These are phyloP conservation scores for Drosophila watanabei DNA, from an alignment of 1,140 invertebrate species.

Conservation along the genomic window DNA sequence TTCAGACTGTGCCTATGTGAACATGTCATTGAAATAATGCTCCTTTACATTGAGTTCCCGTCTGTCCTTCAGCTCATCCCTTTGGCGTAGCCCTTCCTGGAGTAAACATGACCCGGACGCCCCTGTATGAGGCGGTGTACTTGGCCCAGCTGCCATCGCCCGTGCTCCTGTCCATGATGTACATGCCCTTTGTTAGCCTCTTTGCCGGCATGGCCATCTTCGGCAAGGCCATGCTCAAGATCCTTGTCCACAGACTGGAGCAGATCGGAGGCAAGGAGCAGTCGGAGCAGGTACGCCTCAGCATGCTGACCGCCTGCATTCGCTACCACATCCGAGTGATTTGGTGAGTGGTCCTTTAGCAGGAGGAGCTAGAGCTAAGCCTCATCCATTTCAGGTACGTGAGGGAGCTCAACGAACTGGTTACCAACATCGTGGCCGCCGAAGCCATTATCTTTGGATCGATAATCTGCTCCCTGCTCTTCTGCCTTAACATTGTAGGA, in stretches of 20 bases:
- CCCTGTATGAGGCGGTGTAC: slow-evolving; percentile 74
- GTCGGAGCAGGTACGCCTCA: slow-evolving; percentile 24
- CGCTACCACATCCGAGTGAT: slow-evolving; percentile 45
- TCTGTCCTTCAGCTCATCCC: slow-evolving; percentile 63
- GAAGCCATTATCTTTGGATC: slow-evolving; percentile 78
- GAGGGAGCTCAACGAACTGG: slow-evolving; percentile 57
- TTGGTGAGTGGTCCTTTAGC: slow-evolving; percentile 17
- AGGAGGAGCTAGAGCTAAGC: background rate
- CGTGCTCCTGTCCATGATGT: slow-evolving; percentile 66
- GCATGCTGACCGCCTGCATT: slow-evolving; percentile 58
- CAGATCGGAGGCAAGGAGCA: slow-evolving; percentile 25
- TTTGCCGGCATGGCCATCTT: slow-evolving; percentile 80
- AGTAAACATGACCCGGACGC: slow-evolving; percentile 63
- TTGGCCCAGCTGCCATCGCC: slow-evolving; percentile 66
- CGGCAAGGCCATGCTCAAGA: slow-evolving; percentile 66
- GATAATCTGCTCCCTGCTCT: slow-evolving; percentile 71
- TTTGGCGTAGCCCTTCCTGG: slow-evolving; percentile 71
- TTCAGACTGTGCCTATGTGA: background rate
- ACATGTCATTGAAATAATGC: background rate
- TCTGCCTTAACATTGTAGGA: slow-evolving; percentile 78
- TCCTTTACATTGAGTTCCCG: background rate
- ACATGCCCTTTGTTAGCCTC: slow-evolving; percentile 81
- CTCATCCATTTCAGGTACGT: slow-evolving; percentile 62
- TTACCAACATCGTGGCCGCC: slow-evolving; percentile 61
- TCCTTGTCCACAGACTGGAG: slow-evolving; percentile 57